These are phyloP conservation scores for Pogona vitticeps DNA, from an alignment of 2,113 vertebrate genomes.

Conservation along the genomic window DNA sequence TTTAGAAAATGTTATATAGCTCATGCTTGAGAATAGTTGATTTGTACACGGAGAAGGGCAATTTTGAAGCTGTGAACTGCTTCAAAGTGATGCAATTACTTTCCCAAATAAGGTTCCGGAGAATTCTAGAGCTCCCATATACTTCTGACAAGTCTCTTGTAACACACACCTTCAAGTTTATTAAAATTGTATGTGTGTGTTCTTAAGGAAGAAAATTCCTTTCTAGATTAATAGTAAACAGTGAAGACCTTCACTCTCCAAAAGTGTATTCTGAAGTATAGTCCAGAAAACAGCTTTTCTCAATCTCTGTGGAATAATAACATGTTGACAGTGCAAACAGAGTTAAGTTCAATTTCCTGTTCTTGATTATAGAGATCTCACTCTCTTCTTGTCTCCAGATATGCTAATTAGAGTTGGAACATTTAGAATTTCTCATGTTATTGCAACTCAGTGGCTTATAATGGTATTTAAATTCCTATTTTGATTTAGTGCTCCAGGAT, in stretches of 20 bases:
- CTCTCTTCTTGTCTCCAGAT: background rate
- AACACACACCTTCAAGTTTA: background rate
- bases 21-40: background rate
- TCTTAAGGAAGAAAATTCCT: background rate
- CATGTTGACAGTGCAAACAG: background rate
- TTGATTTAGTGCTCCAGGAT: background rate
- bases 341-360: background rate
- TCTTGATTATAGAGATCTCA: background rate
- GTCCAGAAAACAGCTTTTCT: background rate
- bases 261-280: background rate
- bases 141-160: background rate
- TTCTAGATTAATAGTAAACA: background rate
- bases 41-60: background rate
- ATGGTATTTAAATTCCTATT: background rate
- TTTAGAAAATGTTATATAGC: background rate
- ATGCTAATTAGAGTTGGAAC: background rate
- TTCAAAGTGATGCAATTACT: background rate
- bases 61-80: background rate
- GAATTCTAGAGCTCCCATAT: background rate
- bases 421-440: background rate
- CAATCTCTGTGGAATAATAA: background rate
- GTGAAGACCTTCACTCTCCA: background rate
- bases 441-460: background rate
- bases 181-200: background rate
- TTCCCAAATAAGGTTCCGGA: background rate